Evolutionary conservation across 2,113 vertebrate species (phyloP).

Genomic region (Crotophaga sulcirostris): DNA sequence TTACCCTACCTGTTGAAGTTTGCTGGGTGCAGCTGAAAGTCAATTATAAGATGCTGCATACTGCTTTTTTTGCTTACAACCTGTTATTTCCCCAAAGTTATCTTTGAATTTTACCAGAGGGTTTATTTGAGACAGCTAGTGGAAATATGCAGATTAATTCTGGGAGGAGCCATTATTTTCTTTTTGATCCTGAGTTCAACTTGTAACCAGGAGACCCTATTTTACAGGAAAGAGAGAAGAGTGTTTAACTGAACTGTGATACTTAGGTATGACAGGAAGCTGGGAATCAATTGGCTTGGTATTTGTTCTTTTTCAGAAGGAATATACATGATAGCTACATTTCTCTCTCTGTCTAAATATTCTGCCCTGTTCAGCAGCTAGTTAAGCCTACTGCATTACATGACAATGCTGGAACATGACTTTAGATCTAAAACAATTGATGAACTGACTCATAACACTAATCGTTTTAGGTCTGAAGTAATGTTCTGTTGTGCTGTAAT

Average conservation of each 20-base stretch:
- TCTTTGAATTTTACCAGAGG: background rate
- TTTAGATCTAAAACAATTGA: conserved; percentile 41
- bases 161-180: background rate
- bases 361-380: background rate
- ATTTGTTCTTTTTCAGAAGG: background rate
- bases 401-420: conserved; percentile 32
- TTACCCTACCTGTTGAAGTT: background rate
- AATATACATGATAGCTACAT: background rate
- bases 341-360: background rate
- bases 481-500: conserved; percentile 27
- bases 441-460: conserved; percentile 52
- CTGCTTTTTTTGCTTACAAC: background rate
- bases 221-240: background rate
- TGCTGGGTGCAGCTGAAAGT: background rate
- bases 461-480: conserved; percentile 48
- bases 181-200: background rate
- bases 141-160: background rate
- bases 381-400: background rate
- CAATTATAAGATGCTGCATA: background rate
- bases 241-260: background rate
- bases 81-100: background rate
- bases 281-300: background rate
- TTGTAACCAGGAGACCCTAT: background rate
- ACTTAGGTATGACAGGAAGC: background rate
- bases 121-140: background rate